Evolutionary conservation across 2,888 invertebrate genomes (phyloP), one percentile per base, ranked within the genome.

Genomic region (Stegophylla sp.): DNA sequence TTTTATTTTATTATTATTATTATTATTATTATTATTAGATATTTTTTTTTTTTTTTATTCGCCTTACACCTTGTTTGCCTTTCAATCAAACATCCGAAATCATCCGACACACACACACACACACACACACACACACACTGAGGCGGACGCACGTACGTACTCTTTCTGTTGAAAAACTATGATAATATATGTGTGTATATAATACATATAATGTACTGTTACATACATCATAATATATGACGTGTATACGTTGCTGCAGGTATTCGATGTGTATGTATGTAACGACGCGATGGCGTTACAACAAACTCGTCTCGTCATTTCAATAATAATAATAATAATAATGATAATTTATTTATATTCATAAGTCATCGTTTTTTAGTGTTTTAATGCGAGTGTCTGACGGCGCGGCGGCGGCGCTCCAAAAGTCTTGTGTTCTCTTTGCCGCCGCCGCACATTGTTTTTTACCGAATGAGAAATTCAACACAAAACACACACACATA

Each of bases 341-440:
- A 76, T 76, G 34, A 34, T 34, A 79, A 79, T 79, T 51, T 79
- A 79, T 79, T 79, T 79, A 79, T 79, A 79, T 71, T 79, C 79
- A 71, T 79, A 79, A 79, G 79, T 79, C 79, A 79, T 79, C 79
- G 79, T 79, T 79, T 79, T 79, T 79, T 79, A 79, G 79, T 79
- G 79, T 79, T 79, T 79, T 79, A 79, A 79, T 79, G 71, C 20
- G 79, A n/a, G n/a, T 51, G 41, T 53, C 64, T n/a, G 26, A 34
- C 34, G 75, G 20, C 41, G 17, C 43, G 43, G 23, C 64, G 64
- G 51, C 43, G 76, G 79, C 79, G 79, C 79, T 61, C 61, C 79
- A 59, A 71, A 71, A 51, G 79, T 71, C 79, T 79, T 28, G 23
- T 26, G 56, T n/a, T 26, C 41, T 20, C 26, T 9, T n/a, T n/a